phyloP scores from a whole-genome alignment of 2,113 vertebrate species.

The Pundamilia nyererei region DNA sequence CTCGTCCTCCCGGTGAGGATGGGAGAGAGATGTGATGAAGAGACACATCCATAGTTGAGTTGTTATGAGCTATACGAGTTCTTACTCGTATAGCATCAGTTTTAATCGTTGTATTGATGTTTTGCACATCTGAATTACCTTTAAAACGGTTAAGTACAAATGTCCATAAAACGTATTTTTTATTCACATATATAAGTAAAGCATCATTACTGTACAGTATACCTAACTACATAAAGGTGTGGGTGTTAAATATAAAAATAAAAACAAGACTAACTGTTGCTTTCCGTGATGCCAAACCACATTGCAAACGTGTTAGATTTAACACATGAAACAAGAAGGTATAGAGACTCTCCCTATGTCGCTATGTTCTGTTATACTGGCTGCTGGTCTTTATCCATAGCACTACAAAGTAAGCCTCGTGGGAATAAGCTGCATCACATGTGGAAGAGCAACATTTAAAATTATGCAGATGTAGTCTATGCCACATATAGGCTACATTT shows the following conservation, averaged over 20 bases:
- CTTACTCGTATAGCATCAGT: neutral
- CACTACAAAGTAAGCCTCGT: neutral
- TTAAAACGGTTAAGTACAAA: neutral
- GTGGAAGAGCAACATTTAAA: neutral
- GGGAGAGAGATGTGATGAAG: neutral
- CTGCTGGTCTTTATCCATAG: neutral
- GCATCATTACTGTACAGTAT: neutral
- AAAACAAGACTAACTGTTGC: neutral
- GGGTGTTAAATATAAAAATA: neutral
- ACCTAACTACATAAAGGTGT: neutral
- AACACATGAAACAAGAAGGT: neutral
- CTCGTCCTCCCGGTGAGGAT: accelerated
- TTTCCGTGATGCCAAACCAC: neutral
- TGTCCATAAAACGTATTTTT: neutral
- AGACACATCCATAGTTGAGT: neutral
- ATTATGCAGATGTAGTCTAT: neutral
- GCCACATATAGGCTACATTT: neutral
- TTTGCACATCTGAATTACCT: neutral
- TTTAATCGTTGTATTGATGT: neutral
- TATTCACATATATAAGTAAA: neutral
- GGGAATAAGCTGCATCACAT: neutral
- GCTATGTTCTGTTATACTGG: neutral
- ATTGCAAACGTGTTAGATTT: neutral
- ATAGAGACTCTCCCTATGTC: accelerated
- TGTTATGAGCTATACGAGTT: neutral